Percentiles rank a stretch among this genome's conserved stretches.
Evolutionary conservation across 2,888 invertebrate genomes (phyloP).

Genomic region (Orgyia antiqua): DNA sequence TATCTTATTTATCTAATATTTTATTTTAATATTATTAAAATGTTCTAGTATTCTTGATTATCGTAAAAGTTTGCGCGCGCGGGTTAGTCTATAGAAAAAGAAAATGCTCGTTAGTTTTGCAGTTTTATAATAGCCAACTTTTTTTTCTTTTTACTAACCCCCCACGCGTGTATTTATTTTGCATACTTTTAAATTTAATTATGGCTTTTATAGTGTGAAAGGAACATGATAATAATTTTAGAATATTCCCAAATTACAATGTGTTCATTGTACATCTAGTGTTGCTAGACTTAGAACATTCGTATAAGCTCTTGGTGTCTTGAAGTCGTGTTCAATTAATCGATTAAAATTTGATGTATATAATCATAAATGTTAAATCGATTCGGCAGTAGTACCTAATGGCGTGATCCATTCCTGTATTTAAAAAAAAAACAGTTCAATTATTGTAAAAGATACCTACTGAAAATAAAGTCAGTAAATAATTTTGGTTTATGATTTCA

Average conservation of each 20-base stretch:
- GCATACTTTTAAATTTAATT: too few species aligned
- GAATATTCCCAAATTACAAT: slow-evolving; percentile 50
- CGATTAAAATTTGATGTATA: slow-evolving; percentile 40
- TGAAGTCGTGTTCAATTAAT: slow-evolving; percentile 49
- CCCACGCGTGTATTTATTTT: too few species aligned
- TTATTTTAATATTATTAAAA: slow-evolving; percentile 14
- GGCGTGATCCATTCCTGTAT: slow-evolving; percentile 25
- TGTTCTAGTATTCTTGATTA: too few species aligned
- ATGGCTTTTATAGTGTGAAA: too few species aligned
- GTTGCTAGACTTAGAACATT: slow-evolving; percentile 56
- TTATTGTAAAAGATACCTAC: background rate
- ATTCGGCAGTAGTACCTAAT: slow-evolving; percentile 25
- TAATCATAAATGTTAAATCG: slow-evolving; percentile 32
- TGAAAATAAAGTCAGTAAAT: too few species aligned
- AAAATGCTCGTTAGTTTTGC: too few species aligned
- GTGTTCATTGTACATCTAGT: slow-evolving; percentile 68
- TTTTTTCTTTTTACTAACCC: too few species aligned
- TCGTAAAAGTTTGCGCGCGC: too few species aligned
- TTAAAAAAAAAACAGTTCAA: background rate
- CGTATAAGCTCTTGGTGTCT: slow-evolving; percentile 40
- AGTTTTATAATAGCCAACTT: too few species aligned
- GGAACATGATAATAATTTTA: too few species aligned
- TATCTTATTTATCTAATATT: slow-evolving; percentile 19
- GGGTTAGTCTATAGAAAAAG: too few species aligned
- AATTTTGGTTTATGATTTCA: slow-evolving; percentile 17